Conservation (phyloP, 2,797 vertebrate species). For the Peromyscus nudipes region DNA sequence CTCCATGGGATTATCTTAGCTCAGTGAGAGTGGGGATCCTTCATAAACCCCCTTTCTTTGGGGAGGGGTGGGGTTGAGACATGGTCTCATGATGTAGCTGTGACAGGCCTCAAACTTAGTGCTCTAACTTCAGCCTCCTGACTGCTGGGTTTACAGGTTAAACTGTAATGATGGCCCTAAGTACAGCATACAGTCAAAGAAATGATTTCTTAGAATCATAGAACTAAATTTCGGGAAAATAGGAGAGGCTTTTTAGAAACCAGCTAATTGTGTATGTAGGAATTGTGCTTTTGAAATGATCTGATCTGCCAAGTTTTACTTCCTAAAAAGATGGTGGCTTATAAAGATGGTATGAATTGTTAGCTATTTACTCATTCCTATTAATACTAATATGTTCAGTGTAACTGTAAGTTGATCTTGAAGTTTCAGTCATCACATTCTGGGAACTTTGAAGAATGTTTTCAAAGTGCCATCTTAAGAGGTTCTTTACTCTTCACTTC, state of each 20-base stretch:
- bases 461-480: background rate
- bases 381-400: slow-evolving; percentile 35
- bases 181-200: background rate
- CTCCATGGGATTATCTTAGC: background rate
- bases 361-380: background rate
- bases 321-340: slow-evolving; percentile 12
- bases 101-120: background rate
- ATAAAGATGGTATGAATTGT: background rate
- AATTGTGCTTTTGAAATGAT: slow-evolving; percentile 1
- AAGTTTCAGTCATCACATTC: background rate
- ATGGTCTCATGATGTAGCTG: background rate
- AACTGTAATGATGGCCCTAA: background rate
- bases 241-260: background rate
- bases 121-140: background rate
- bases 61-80: background rate
- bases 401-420: background rate
- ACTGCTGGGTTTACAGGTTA: background rate
- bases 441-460: slow-evolving; percentile 53
- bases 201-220: background rate
- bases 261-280: background rate
- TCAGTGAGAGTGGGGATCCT: background rate
- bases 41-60: background rate
- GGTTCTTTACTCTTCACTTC: background rate
- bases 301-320: background rate
- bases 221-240: background rate